Evolutionary conservation across 2,888 invertebrate genomes (phyloP).

Genomic region (Leptinotarsa peninsularis): DNA sequence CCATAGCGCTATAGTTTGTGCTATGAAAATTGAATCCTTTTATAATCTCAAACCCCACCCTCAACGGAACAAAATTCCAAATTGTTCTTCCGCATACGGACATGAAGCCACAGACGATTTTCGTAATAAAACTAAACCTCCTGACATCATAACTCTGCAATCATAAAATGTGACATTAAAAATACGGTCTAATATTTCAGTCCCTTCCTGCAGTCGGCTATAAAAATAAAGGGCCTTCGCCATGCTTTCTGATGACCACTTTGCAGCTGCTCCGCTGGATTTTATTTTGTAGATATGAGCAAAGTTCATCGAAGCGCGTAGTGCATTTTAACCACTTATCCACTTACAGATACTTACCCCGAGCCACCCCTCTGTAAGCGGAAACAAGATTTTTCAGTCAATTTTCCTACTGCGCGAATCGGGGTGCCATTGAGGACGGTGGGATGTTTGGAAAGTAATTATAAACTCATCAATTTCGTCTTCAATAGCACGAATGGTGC

Average conservation of each 20-base stretch:
- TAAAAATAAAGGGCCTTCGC: slow-evolving; percentile 9
- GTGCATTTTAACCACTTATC: slow-evolving; percentile 66
- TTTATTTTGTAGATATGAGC: slow-evolving; percentile 63
- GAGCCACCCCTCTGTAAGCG: slow-evolving; percentile 33
- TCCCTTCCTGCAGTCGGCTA: slow-evolving; percentile 54
- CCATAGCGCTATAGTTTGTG: no score
- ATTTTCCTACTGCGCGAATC: slow-evolving; percentile 33
- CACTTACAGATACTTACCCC: slow-evolving; percentile 43
- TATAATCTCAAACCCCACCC: no score
- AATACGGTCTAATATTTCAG: slow-evolving; percentile 64
- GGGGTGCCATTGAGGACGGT: neutral
- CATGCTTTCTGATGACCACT: slow-evolving; percentile 28
- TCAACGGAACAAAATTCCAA: no score
- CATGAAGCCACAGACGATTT: slow-evolving; percentile 53
- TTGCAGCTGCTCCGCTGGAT: slow-evolving; percentile 52
- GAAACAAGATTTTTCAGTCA: slow-evolving; percentile 46
- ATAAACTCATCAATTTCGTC: neutral
- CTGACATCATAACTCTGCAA: slow-evolving; percentile 60
- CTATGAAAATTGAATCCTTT: no score
- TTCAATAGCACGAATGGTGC: neutral
- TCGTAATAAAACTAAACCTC: slow-evolving; percentile 62
- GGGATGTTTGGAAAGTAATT: neutral
- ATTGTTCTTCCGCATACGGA: slow-evolving; percentile 5
- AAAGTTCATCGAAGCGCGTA: slow-evolving; percentile 64
- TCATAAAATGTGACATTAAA: slow-evolving; percentile 65